phyloP scores from a whole-genome alignment of 1,140 invertebrate species.

The Drosophila orosa region DNA sequence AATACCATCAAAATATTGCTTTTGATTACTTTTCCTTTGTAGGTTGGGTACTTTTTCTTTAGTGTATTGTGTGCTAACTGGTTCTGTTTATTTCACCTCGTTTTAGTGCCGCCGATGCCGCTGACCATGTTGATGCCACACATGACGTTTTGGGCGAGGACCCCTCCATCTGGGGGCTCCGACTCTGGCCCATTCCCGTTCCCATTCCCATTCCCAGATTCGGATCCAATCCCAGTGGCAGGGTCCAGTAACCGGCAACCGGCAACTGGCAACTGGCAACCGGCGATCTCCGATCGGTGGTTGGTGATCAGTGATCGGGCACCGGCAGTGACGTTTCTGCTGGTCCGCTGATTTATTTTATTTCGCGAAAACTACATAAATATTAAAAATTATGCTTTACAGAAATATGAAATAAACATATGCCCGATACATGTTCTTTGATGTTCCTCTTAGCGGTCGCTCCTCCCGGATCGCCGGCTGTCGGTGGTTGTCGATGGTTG shows the following conservation, averaged over 20 bases:
- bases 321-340: conserved; percentile 65
- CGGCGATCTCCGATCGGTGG: conserved; percentile 8
- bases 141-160: conserved; percentile 68
- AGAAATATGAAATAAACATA: conserved; percentile 80
- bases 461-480: conserved; percentile 20
- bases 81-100: conserved; percentile 60
- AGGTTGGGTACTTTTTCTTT: not conserved
- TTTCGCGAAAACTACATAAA: conserved; percentile 80
- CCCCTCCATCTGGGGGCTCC: conserved; percentile 12
- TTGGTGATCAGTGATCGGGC: conserved; percentile 26
- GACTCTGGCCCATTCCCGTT: conserved; percentile 23
- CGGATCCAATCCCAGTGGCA: conserved; percentile 44
- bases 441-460: conserved; percentile 38
- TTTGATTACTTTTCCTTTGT: not conserved
- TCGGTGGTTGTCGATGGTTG: conserved; percentile 44
- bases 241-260: conserved; percentile 7
- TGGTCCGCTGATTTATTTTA: conserved; percentile 78
- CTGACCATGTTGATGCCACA: conserved; percentile 67
- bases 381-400: conserved; percentile 79
- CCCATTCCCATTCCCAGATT: conserved; percentile 48
- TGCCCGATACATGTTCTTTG: conserved; percentile 43
- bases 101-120: conserved; percentile 45
- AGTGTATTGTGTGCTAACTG: conserved; percentile 49
- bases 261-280: not conserved
- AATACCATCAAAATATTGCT: not conserved